Base-by-base conservation (phyloP, 2,113 vertebrate species). In the Grammomys dolichurus region DNA sequence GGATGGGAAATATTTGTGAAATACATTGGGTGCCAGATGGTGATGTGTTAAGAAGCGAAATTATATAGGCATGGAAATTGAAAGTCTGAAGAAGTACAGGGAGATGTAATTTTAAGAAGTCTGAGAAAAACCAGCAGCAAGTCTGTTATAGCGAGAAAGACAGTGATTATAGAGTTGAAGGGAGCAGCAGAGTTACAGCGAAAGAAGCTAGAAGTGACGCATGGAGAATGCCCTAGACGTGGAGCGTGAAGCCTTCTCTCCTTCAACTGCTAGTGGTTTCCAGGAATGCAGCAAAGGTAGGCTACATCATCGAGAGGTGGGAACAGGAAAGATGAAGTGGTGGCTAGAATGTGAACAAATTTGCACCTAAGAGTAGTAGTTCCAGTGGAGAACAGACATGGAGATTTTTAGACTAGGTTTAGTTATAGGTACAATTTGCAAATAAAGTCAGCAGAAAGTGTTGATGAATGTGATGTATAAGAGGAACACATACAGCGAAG, bases 11-110 rank as follows among this genome's bases (percentile, higher is more conserved):
- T 75, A 87, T 78, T 81, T 84, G n/a, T 92, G 60, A 94, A 94
- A 90, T n/a, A 58, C 40, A 65, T 20, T 84, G 51, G 19, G 54
- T 80, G 43, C 3, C 51, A 94, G 14, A 70, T 58, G 9, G 20
- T 78, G 33, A 91, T 78, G 16, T 67, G 63, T 93, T 80, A 73
- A 80, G 63, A 87, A 81, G 26, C 51, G n/a, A 92, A 92, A 87
- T 63, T 36, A 82, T 24, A 77, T 20, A 48, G 48, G 14, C 24
- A 70, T 14, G 87, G 17, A 85, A 65, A 65, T 63, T 12, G 12
- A 94, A n/a, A 82, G 8, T 73, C 28, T 90, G 24, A 84, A 36
- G 28, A 81, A 22, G 7, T 33, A 89, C 92, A 89, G 40, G 4
- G 60, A 48, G 56, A 89, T 33, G 12, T 54, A 69, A 72, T 56